Base-by-base conservation (phyloP, 1,140 invertebrate genomes). In the Marisa cornuarietis region DNA sequence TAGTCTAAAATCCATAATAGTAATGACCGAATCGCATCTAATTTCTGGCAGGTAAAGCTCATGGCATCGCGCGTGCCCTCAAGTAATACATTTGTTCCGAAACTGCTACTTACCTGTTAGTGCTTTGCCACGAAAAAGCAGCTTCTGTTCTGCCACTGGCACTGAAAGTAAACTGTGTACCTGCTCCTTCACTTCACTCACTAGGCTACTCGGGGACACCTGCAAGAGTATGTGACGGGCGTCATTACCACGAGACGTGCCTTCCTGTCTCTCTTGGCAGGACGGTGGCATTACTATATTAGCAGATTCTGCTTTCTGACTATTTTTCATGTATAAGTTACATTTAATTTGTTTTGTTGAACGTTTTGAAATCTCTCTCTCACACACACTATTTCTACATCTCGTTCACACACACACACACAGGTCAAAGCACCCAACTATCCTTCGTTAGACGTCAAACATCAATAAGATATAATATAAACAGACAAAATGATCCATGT, bases 91-190 rank as follows among this genome's bases (percentile, higher is more conserved):
- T 42, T 42, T 2, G 31, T 42, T 42, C 31, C 31, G 6, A 42
- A 42, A 42, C 31, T 42, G 31, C 31, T 42, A 80, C 63, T 81
- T 79, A 89, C 90, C 90, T 80, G 83, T 75, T 22, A 91, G 79
- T 52, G 89, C 86, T 83, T 89, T 90, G 52, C 90, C 90, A 82
- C 87, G 88, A 74, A 87, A 91, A 18, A 91, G 85, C 42, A 91
- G 83, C 82, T 87, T 89, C 73, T 91, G 90, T 68, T 90, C 86
- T 73, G 85, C 87, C 51, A 88, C 85, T 42, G 90, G 89, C 52
- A 91, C 88, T 69, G 88, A 86, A 31, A 91, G 78, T 63, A 89
- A 83, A 69, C 84, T 81, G 49, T 87, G 83, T n/a, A 91, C 86
- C 54, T 88, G 85, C 68, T 88, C 83, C 81, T 91, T 91, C 0